phyloP scores from a whole-genome alignment of 2,797 vertebrate species.

The Peromyscus eremicus region DNA sequence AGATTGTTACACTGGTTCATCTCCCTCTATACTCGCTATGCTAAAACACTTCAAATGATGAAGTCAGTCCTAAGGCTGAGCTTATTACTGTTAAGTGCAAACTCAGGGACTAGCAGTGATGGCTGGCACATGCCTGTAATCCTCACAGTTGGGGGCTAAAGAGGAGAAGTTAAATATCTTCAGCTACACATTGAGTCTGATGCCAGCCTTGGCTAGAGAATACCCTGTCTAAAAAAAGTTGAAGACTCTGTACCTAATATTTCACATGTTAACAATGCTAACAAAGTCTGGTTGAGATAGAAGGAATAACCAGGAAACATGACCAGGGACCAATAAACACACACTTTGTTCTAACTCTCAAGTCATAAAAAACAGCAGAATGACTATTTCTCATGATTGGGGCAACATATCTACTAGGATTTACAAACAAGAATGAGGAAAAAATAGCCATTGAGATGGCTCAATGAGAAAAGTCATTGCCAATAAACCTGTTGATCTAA shows the following conservation, averaged over 20 bases:
- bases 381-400: neutral
- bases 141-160: neutral
- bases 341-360: neutral
- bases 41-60: slow-evolving; percentile 21
- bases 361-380: neutral
- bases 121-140: neutral
- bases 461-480: neutral
- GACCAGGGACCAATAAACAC: neutral
- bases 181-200: neutral
- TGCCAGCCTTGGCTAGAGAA: neutral
- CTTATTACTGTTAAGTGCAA: neutral
- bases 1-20: neutral
- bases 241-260: neutral
- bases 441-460: neutral
- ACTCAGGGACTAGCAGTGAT: neutral
- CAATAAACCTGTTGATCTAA: neutral
- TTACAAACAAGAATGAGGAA: slow-evolving; percentile 26
- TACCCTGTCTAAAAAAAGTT: neutral
- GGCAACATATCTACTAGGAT: neutral
- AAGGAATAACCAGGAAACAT: neutral
- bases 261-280: neutral
- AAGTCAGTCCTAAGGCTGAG: neutral
- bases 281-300: neutral
- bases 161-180: neutral
- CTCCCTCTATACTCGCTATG: neutral